Percentiles rank a stretch among this genome's conserved stretches.
These are phyloP conservation scores for Sebastes vulpes DNA, from an alignment of 2,797 vertebrate species.

Conservation along the genomic window DNA sequence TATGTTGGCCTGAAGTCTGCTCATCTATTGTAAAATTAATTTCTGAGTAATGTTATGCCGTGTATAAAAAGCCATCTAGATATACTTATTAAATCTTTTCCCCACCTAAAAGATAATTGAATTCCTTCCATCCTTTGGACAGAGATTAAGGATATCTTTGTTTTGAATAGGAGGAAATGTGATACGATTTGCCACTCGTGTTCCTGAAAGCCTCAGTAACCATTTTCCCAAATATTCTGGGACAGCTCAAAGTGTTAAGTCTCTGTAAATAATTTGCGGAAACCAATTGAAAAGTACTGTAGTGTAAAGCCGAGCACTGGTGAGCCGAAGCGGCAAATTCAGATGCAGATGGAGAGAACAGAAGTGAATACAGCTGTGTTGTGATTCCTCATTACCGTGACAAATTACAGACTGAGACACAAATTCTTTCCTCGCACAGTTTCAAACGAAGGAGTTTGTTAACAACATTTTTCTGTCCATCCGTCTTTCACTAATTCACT, in stretches of 20 bases:
- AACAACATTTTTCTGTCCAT: slow-evolving; percentile 5
- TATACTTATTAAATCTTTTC: background rate
- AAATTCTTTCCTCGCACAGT: background rate
- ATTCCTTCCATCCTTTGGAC: background rate
- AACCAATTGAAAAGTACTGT: background rate
- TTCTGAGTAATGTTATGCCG: too few species aligned
- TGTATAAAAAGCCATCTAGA: background rate
- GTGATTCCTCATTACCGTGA: slow-evolving; percentile 24
- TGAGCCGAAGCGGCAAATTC: background rate
- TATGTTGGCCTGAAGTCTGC: background rate
- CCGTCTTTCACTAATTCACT: slow-evolving; percentile 15
- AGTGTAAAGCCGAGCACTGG: background rate
- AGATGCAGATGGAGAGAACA: slow-evolving; percentile 39
- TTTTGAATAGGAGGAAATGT: background rate
- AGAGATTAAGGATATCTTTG: background rate
- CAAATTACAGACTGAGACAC: slow-evolving; percentile 20
- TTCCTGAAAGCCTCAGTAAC: background rate
- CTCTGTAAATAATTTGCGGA: background rate
- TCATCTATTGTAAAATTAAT: background rate
- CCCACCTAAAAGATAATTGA: background rate
- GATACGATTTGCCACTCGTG: background rate
- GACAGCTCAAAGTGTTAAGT: background rate
- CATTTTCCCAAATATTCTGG: background rate
- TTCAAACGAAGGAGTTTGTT: slow-evolving; percentile 21
- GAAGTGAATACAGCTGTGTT: slow-evolving; percentile 40